Percentiles rank a stretch among this genome's conserved stretches.
phyloP scores from a whole-genome alignment of 2,797 vertebrate species.

The Simalia tracyae region DNA sequence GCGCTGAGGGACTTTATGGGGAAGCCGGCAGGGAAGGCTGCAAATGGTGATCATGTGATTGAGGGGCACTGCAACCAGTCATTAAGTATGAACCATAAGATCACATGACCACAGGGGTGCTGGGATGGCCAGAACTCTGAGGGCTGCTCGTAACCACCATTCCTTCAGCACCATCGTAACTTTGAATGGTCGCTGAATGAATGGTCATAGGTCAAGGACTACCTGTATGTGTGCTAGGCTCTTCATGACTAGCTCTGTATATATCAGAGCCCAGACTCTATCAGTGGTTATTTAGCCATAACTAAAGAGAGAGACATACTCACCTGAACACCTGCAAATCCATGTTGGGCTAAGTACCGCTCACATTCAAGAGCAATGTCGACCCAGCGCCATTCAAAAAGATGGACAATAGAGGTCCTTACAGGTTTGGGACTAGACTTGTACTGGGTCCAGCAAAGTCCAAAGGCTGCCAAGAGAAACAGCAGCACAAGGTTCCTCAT shows the following conservation, averaged over 20 bases:
- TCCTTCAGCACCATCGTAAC: neutral
- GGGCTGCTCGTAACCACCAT: neutral
- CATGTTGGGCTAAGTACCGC: slow-evolving; percentile 82
- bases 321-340: slow-evolving; percentile 92
- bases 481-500: slow-evolving; percentile 79
- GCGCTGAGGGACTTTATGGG: neutral
- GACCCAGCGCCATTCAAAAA: slow-evolving; percentile 89
- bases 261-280: neutral
- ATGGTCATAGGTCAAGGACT: neutral
- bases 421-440: slow-evolving; percentile 72
- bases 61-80: neutral
- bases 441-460: slow-evolving; percentile 78
- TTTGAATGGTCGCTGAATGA: neutral
- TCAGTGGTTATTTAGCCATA: neutral
- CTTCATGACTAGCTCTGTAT: neutral
- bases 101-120: neutral
- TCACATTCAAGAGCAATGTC: slow-evolving; percentile 88
- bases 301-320: slow-evolving; percentile 6
- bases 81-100: neutral
- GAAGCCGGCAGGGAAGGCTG: neutral
- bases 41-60: neutral
- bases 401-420: slow-evolving; percentile 84
- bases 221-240: neutral
- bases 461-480: slow-evolving; percentile 73
- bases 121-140: neutral